These are phyloP conservation scores for Premnoplex brunnescens DNA, from an alignment of 2,797 vertebrate species.

Conservation along the genomic window DNA sequence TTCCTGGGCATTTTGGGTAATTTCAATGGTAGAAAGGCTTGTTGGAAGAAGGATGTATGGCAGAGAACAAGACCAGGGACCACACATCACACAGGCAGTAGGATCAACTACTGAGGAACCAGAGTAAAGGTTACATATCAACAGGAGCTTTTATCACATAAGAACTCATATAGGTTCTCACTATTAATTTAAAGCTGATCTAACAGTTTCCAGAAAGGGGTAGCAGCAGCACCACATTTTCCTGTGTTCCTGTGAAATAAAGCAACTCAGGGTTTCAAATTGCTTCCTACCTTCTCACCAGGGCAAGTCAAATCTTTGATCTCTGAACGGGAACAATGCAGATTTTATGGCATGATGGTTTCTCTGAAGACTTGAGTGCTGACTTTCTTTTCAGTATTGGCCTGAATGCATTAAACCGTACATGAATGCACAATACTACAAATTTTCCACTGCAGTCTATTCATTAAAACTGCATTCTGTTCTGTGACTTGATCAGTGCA, in stretches of 20 bases:
- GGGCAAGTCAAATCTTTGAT: not conserved
- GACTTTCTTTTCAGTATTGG: slow-evolving; percentile 26
- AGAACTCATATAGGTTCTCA: not conserved
- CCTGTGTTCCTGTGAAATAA: not conserved
- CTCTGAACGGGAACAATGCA: not conserved
- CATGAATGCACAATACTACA: not conserved
- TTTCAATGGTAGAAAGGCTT: not conserved
- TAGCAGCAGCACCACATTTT: not conserved
- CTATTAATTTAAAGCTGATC: not conserved
- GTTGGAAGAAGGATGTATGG: not conserved
- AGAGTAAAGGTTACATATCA: not conserved
- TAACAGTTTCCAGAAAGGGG: not conserved
- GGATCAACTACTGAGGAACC: not conserved
- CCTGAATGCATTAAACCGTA: not conserved
- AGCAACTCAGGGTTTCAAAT: not conserved
- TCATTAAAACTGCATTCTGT: slow-evolving; percentile 6
- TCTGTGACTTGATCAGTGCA: not conserved
- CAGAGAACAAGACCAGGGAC: not conserved
- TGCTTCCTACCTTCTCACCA: not conserved
- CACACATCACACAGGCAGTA: not conserved
- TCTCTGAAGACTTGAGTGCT: not conserved
- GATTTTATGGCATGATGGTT: not conserved
- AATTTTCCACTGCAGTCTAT: slow-evolving; percentile 15
- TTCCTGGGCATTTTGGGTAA: not conserved
- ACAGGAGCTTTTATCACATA: not conserved